phyloP scores from a whole-genome alignment of 1,140 invertebrate genomes.

The Nebria ingens region DNA sequence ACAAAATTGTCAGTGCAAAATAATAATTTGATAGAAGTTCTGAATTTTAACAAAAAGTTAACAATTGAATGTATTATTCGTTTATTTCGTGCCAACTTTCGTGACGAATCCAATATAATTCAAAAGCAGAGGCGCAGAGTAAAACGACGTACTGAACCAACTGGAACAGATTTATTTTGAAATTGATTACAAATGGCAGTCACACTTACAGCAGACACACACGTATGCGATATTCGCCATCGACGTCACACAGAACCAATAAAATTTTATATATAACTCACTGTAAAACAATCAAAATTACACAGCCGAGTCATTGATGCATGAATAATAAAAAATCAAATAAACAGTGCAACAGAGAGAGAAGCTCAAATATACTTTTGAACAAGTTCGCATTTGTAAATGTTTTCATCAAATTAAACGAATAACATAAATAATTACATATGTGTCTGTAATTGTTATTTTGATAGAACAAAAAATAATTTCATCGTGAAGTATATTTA shows the following conservation, averaged over 20 bases:
- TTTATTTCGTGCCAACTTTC: not conserved
- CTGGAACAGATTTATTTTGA: not conserved
- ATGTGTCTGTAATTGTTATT: not conserved
- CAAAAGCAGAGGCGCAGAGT: not conserved
- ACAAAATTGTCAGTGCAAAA: not conserved
- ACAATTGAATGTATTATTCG: not conserved
- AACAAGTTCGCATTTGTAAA: not conserved
- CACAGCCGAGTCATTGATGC: not conserved
- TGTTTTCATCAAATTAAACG: not conserved
- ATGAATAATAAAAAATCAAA: not conserved
- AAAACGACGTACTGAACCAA: not conserved
- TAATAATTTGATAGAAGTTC: not conserved
- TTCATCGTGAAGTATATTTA: not conserved
- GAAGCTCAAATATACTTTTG: not conserved
- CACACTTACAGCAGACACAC: no score
- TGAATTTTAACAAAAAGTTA: not conserved
- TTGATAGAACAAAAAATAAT: not conserved
- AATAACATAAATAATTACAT: not conserved
- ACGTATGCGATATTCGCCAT: not conserved
- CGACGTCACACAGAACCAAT: slow-evolving; percentile 4
- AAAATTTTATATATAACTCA: slow-evolving; percentile 2
- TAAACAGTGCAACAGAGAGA: no score
- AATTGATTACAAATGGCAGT: slow-evolving; percentile 1
- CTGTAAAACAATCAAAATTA: slow-evolving; percentile 4
- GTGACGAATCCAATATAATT: not conserved